A percentile compares a stretch with the other conserved stretches of the same genome.
phyloP scores from a whole-genome alignment of 2,797 vertebrate species.

The Falco concolor region DNA sequence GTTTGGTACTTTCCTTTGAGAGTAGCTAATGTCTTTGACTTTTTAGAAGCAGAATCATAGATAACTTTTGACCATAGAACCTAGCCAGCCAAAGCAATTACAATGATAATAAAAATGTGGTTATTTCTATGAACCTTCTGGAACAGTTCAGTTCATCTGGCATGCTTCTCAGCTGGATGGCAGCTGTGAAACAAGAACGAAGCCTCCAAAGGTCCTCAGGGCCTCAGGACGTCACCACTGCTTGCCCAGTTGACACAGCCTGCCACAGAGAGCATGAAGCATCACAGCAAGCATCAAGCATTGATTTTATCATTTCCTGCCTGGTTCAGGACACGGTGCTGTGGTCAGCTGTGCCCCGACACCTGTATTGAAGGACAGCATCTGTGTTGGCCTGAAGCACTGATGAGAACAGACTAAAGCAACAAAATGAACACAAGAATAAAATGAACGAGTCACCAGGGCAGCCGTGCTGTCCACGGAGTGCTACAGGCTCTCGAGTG shows the following conservation, averaged over 20 bases:
- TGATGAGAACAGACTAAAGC: background rate
- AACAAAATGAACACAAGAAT: background rate
- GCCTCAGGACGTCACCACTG: accelerated
- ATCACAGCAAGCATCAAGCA: accelerated
- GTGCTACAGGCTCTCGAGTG: background rate
- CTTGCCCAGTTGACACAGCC: background rate
- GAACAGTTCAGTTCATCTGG: background rate
- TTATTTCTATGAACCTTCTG: background rate
- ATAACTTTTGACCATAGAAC: background rate
- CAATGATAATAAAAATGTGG: background rate
- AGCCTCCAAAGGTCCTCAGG: background rate
- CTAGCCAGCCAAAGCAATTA: background rate
- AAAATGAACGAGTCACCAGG: background rate
- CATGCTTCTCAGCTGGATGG: background rate
- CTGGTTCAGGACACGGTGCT: background rate
- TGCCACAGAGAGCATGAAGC: background rate
- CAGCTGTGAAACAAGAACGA: background rate
- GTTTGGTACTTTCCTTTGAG: background rate
- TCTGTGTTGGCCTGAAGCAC: background rate
- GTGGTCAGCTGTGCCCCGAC: background rate
- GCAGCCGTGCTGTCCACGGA: background rate
- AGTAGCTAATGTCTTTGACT: background rate
- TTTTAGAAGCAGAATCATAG: background rate
- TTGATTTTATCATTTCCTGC: background rate
- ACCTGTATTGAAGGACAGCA: background rate